Base-by-base conservation (phyloP, 2,888 invertebrate species). In the Yponomeuta malinellus region DNA sequence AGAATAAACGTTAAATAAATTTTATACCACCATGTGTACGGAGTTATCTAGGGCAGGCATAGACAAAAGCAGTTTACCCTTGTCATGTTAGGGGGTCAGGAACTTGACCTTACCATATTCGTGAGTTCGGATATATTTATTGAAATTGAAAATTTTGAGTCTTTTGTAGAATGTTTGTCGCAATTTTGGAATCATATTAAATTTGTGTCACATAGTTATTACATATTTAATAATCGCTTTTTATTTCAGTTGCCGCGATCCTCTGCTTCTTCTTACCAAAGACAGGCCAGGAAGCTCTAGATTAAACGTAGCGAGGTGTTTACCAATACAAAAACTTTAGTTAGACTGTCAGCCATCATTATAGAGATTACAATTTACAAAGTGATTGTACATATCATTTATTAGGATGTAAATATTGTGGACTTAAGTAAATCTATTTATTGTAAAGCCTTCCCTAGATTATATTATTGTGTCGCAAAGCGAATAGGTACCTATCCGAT, bases 241-340 rank as follows among this genome's bases (percentile, higher is more conserved):
- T 76, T 72, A 63, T 75, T 93, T 59, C 90, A 96, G 96, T 94
- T 79, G 95, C 95, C 88, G 96, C 95, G 73, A 83, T 95, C 74
- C 92, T 96, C 75, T 96, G 96, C 85, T 93, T 96, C 87, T 90
- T 96, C 83, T 92, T 96, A 83, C 96, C 96, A 79, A 95, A 93
- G 86, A 96, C 96, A 73, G 96, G 96, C 76, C 94, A 94, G 81
- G 95, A 95, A 79, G 95, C 95, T 64, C 85, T 96, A 83, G 95
- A 95, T 83, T 95, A 93, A 85, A 78, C 76, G 69, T 75, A 75
- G 74, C 79, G 78, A 79, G 79, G 65, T 65, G 70, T 63, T n/a
- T 77, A 78, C 78, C 74, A 43, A 9, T 43, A 43, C 43, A 43
- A 43, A 78, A 75, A 77, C 73, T 9, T 85, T 78, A 88, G 69